Base-by-base conservation (phyloP, 2,888 invertebrate species). In the Pammene fasciana region DNA sequence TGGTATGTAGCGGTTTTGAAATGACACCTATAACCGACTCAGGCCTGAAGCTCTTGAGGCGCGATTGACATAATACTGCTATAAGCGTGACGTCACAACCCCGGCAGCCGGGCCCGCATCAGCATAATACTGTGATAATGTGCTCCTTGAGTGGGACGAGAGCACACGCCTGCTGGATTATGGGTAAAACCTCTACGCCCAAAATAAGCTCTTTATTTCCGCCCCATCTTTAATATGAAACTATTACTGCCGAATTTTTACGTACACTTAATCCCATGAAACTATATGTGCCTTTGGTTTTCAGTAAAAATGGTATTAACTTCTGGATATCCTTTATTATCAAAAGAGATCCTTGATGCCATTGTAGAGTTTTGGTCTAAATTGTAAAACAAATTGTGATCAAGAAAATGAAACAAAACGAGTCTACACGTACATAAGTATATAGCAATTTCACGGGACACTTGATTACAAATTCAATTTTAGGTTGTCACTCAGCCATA, bases 81-180 rank as follows among this genome's bases (percentile, higher is more conserved):
- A 79, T 81, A 80, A 81, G 78, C 79, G 81, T 84, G 81, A 85
- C 83, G 83, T 85, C 85, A 81, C 79, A 75, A 65, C 76, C 76
- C 75, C 78, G 75, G 78, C 79, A 78, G 78, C 8, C 78, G 79
- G 82, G 77, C 82, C 82, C 86, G 84, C 87, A 89, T 91, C 89
- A 90, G 88, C 89, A 90, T 90, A 90, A 90, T 91, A 79, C 87
- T 81, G 82, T 81, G 86, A 88, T 91, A 91, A 92, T 91, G 87
- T 85, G 82, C 82, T 86, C 78, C 86, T 90, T 80, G 85, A 91
- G 84, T 82, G 83, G 85, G 82, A 86, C 85, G 80, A 81, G 85
- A 83, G 82, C 83, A 79, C 83, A 82, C 79, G 75, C 84, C 84
- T 88, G 90, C 90, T 79, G 86, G 89, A 88, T 91, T 90, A 91